phyloP scores from a whole-genome alignment of 2,113 vertebrate species.

The Scopus umbretta region DNA sequence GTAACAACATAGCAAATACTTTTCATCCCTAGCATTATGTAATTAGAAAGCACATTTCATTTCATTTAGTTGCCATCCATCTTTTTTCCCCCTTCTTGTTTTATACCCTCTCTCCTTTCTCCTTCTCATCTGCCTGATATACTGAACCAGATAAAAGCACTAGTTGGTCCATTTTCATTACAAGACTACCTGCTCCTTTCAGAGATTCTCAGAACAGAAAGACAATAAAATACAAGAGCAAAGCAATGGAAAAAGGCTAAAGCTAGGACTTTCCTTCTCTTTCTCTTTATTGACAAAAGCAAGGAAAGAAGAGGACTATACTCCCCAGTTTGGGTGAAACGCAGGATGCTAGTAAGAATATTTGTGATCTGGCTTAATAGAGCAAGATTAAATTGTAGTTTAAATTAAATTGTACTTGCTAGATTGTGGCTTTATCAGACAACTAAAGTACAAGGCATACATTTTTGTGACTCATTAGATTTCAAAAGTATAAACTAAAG shows the following conservation, averaged over 20 bases:
- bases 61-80: not conserved
- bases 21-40: not conserved
- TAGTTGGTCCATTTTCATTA: not conserved
- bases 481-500: not conserved
- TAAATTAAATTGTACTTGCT: not conserved
- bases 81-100: not conserved
- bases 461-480: not conserved
- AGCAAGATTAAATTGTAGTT: not conserved
- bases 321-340: not conserved
- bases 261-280: not conserved
- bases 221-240: not conserved
- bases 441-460: not conserved
- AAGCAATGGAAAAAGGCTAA: not conserved
- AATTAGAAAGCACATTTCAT: slow-evolving; percentile 32
- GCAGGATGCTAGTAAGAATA: not conserved
- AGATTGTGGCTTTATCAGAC: not conserved
- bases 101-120: not conserved
- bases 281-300: not conserved
- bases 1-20: not conserved
- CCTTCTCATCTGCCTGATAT: not conserved
- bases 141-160: not conserved
- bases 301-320: not conserved
- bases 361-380: not conserved
- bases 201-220: not conserved
- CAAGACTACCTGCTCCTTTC: not conserved